phyloP scores from a whole-genome alignment of 2,797 vertebrate genomes.

The Molothrus aeneus region DNA sequence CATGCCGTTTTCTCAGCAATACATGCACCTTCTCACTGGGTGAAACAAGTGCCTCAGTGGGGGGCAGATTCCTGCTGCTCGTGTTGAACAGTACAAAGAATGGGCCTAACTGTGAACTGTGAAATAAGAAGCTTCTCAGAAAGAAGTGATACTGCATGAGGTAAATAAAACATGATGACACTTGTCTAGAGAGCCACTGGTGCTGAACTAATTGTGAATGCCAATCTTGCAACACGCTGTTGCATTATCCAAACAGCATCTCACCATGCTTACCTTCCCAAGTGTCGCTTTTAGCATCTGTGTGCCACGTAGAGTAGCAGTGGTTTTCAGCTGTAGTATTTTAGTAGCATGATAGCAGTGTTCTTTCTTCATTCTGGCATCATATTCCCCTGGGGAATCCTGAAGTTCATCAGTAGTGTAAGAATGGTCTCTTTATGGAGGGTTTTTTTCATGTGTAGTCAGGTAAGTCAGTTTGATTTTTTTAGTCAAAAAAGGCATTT shows the following conservation, averaged over 20 bases:
- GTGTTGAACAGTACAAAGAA: neutral
- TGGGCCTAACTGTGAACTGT: neutral
- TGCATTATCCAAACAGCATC: neutral
- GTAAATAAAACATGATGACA: slow-evolving; percentile 50
- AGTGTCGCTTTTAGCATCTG: neutral
- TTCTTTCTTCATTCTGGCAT: neutral
- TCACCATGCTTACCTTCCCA: neutral
- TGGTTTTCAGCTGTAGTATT: neutral
- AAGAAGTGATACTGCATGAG: neutral
- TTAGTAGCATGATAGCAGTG: neutral
- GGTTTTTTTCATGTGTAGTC: neutral
- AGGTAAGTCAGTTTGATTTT: neutral
- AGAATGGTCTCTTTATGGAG: neutral
- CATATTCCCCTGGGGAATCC: neutral
- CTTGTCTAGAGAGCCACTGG: neutral
- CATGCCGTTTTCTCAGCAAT: neutral
- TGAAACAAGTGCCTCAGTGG: neutral
- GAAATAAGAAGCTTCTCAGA: slow-evolving; percentile 20
- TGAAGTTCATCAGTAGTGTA: neutral
- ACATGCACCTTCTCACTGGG: neutral
- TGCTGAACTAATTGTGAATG: slow-evolving; percentile 28
- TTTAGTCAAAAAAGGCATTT: neutral
- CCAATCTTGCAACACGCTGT: neutral
- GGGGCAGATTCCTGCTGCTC: neutral
- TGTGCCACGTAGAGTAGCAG: neutral